Percentiles rank a stretch among this genome's conserved stretches.
These are phyloP conservation scores for Desoria tigrina DNA, from an alignment of 2,888 invertebrate species.

Conservation along the genomic window DNA sequence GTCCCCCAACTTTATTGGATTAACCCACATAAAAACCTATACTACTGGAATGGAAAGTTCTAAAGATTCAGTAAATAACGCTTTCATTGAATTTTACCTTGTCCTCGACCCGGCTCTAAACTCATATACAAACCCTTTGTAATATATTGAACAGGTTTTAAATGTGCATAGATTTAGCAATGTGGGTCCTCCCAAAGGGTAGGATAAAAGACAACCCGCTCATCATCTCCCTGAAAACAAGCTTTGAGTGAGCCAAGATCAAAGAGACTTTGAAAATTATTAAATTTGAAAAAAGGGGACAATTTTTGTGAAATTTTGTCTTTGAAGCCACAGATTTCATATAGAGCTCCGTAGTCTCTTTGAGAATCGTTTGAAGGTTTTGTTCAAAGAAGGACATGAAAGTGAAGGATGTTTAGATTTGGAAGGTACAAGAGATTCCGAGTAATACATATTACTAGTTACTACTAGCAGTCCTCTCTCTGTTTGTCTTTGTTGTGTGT, in stretches of 20 bases:
- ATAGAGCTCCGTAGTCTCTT: constrained; percentile 10
- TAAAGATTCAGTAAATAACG: too few species aligned
- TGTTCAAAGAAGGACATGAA: constrained; percentile 22
- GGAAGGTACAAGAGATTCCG: constrained; percentile 11
- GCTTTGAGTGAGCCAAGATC: constrained; percentile 29
- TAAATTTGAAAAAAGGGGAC: constrained; percentile 43
- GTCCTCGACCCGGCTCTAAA: too few species aligned
- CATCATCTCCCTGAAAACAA: constrained; percentile 22
- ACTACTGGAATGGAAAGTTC: too few species aligned
- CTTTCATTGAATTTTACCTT: too few species aligned
- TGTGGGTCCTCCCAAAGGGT: constrained; percentile 7
- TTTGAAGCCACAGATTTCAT: constrained; percentile 41
- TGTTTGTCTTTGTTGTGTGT: constrained; percentile 24
- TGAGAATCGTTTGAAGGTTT: constrained; percentile 28
- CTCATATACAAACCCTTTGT: too few species aligned
- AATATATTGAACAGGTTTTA: constrained; percentile 3
- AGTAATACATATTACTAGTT: constrained; percentile 6
- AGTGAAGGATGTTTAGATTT: constrained; percentile 24
- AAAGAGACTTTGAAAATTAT: constrained; percentile 40
- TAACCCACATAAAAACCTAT: too few species aligned
- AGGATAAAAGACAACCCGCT: constrained; percentile 18
- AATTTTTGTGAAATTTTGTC: constrained; percentile 33
- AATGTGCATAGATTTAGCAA: constrained; percentile 14
- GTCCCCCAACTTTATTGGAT: too few species aligned
- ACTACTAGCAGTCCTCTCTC: not conserved